Conservation (phyloP, 1,140 invertebrate genomes). For the Zaprionus nigranus region DNA sequence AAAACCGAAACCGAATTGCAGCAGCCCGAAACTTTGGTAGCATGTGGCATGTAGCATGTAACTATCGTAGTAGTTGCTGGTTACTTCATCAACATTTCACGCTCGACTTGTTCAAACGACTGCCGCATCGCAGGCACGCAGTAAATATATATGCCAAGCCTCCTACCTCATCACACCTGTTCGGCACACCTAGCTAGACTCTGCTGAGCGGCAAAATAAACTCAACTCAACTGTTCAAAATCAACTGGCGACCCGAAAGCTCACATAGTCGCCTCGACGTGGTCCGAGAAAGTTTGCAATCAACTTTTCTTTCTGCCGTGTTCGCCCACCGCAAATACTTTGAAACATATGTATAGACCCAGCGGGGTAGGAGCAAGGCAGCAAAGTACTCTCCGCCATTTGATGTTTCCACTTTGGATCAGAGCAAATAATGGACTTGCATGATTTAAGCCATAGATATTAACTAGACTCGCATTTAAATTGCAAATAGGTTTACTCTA, state of each 20-base stretch:
- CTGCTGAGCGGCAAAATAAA: conserved; percentile 64
- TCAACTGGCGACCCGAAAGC: conserved; percentile 58
- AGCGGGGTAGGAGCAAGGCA: neutral
- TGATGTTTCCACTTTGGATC: conserved; percentile 44
- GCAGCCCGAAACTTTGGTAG: conserved; percentile 47
- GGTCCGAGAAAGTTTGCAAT: conserved; percentile 71
- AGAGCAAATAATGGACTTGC: conserved; percentile 18
- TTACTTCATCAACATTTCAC: conserved; percentile 82
- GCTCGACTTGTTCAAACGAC: conserved; percentile 69
- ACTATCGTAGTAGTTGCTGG: conserved; percentile 42
- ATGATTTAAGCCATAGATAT: conserved; percentile 12
- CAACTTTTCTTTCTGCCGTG: conserved; percentile 47
- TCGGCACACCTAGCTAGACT: conserved; percentile 61
- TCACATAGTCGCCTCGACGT: conserved; percentile 37
- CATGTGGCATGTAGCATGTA: conserved; percentile 53
- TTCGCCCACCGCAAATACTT: conserved; percentile 66
- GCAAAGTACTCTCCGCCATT: conserved; percentile 47
- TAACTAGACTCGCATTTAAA: conserved; percentile 1
- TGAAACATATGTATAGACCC: conserved; percentile 38
- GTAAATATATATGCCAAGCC: conserved; percentile 72
- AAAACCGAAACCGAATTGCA: conserved; percentile 26
- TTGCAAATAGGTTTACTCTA: conserved; percentile 10
- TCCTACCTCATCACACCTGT: neutral
- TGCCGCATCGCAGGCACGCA: conserved; percentile 61
- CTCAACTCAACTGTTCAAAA: conserved; percentile 78